Conservation (phyloP, 2,797 vertebrate species). For the Tiaroga cobitis region DNA sequence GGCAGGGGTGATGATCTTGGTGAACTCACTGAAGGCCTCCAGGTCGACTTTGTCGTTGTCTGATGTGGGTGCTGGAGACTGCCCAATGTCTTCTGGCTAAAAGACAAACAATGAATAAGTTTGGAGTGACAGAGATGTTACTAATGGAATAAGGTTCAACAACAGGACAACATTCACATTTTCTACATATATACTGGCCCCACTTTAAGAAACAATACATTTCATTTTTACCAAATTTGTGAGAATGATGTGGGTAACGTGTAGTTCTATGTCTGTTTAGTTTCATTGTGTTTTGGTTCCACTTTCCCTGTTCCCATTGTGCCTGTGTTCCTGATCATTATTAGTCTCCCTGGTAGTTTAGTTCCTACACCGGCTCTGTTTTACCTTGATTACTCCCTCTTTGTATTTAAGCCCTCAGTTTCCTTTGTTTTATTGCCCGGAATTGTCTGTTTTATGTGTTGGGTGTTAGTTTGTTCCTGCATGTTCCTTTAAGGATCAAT, state of each 20-base stretch:
- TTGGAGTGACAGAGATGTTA: not conserved
- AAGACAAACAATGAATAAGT: not conserved
- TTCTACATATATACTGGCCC: not conserved
- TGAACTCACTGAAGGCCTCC: conserved; percentile 98
- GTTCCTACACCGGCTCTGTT: too few species aligned
- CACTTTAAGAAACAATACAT: not conserved
- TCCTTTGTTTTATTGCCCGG: too few species aligned
- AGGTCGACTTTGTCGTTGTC: conserved; percentile 95
- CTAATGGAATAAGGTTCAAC: not conserved
- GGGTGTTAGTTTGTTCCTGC: too few species aligned
- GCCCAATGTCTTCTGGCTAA: conserved; percentile 94
- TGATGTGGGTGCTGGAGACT: conserved; percentile 88
- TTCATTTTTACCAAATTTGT: not conserved
- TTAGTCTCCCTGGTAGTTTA: too few species aligned
- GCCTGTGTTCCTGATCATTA: too few species aligned
- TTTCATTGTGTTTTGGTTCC: not conserved
- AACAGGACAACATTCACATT: not conserved
- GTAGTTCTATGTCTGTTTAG: not conserved
- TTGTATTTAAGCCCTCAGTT: too few species aligned
- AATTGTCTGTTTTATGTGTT: too few species aligned
- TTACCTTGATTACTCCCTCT: too few species aligned
- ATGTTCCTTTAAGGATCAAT: too few species aligned
- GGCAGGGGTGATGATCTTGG: conserved; percentile 98
- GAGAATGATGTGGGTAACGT: not conserved
- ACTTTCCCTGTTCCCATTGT: too few species aligned